Evolutionary conservation across 1,140 invertebrate species (phyloP), one percentile per base, ranked within the genome.

Genomic region (Saccostrea cuccullata): DNA sequence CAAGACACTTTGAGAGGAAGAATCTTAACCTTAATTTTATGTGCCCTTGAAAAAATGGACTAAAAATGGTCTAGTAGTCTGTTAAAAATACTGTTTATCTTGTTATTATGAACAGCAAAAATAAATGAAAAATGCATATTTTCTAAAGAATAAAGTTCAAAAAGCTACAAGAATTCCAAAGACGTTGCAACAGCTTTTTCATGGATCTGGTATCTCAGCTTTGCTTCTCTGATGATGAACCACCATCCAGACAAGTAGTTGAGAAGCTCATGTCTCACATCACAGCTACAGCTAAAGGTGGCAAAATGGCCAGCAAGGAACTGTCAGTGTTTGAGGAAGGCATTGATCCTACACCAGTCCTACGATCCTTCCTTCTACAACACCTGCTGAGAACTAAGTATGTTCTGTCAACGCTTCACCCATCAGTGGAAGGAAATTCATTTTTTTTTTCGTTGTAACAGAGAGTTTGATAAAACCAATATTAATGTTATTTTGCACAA

Each of bases 161-260:
- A 20, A 84, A 85, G 60, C 84, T 88, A 55, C 58, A 86, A 30
- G 85, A 86, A 20, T 89, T 86, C 84, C 88, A 91, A 89, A 85
- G 89, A 84, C 85, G 90, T 26, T 91, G 91, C 86, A 92, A 93
- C 84, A 90, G 84, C 84, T 94, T 94, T 87, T 92, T 93, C 67
- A 93, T 94, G 92, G 90, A 92, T 0, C 87, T 94, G 15, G 92
- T 94, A n/a, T 93, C 93, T 5, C 90, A 92, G 87, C 90, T 94
- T 13, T 94, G 93, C 82, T 94, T 94, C 91, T 89, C 87, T 70
- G 90, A 91, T 2, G 89, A 91, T 58, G 85, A n/a, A 13, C 89
- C 93, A 26, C 94, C 94, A 17, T 90, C 90, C 26, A 82, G 86
- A n/a, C 88, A 91, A 30, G 92, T 93, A 5, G 85, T 94, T 23